Evolutionary conservation across 2,113 vertebrate species (phyloP).

Genomic region (Marmota monax): DNA sequence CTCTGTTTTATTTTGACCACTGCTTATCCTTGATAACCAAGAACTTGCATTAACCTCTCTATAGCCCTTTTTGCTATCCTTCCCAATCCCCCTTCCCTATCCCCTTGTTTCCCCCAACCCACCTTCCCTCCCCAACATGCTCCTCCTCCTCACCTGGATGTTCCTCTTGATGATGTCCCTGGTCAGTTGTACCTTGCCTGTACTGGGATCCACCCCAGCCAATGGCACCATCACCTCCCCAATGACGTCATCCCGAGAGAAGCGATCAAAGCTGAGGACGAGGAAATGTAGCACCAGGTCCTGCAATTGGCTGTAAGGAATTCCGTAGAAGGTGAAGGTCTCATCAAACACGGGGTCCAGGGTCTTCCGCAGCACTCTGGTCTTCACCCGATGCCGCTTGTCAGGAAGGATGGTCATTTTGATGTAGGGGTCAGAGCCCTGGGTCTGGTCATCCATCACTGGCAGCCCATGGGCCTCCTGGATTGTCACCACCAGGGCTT

Average conservation of each 20-base stretch:
- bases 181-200: constrained; percentile 95
- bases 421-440: constrained; percentile 96
- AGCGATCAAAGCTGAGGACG: constrained; percentile 97
- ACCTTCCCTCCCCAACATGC: not conserved
- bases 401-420: constrained; percentile 99
- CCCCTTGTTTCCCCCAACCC: not conserved
- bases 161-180: constrained; percentile 96
- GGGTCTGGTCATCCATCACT: constrained; percentile 93
- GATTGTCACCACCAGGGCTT: constrained; percentile 97
- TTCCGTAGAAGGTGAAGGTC: constrained; percentile 98
- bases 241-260: constrained; percentile 96
- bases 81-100: not conserved
- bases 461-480: constrained; percentile 95
- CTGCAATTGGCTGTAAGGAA: constrained; percentile 95
- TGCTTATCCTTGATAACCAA: not conserved
- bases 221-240: constrained; percentile 97
- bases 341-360: constrained; percentile 96
- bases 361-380: constrained; percentile 96
- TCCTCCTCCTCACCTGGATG: constrained; percentile 91
- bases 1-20: not conserved
- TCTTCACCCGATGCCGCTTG: constrained; percentile 98
- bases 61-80: not conserved
- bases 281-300: constrained; percentile 98
- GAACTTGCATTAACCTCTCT: not conserved
- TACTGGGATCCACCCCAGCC: constrained; percentile 95